Evolutionary conservation across 2,888 invertebrate species (phyloP).

Genomic region (Operophtera brumata): DNA sequence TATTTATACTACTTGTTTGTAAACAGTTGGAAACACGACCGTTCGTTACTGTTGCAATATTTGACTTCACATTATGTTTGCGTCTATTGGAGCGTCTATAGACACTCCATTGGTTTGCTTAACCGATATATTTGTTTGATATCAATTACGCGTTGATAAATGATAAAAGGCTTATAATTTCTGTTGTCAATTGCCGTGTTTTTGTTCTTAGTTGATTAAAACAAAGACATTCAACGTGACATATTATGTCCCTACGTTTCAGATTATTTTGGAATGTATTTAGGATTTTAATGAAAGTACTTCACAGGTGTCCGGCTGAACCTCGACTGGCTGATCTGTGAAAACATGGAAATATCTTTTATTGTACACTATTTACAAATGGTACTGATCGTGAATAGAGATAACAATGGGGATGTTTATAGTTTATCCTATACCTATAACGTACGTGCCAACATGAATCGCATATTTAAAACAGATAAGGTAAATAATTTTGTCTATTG

Average conservation of each 20-base stretch:
- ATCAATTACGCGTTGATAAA: conserved; percentile 67
- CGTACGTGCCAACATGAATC: background rate
- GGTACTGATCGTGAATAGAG: conserved; percentile 5
- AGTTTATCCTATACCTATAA: background rate
- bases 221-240: background rate
- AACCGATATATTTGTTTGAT: conserved; percentile 69
- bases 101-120: conserved; percentile 60
- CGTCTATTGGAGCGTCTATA: conserved; percentile 48
- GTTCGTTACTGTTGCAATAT: conserved; percentile 48
- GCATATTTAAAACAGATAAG: background rate
- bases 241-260: conserved; percentile 3
- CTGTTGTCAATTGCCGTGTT: conserved; percentile 45
- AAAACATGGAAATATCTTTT: no score
- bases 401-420: conserved; percentile 1
- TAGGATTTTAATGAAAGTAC: conserved; percentile 10
- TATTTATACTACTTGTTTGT: conserved; percentile 48
- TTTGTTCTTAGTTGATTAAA: conserved; percentile 30
- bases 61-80: conserved; percentile 57
- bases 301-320: conserved; percentile 16
- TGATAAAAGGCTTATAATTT: conserved; percentile 50
- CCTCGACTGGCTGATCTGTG: conserved; percentile 26
- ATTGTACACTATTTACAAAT: no score
- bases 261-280: background rate
- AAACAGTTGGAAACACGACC: conserved; percentile 42
- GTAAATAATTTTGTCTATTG: background rate